phyloP scores from a whole-genome alignment of 2,888 invertebrate genomes.

The Drosophila pegasa region DNA sequence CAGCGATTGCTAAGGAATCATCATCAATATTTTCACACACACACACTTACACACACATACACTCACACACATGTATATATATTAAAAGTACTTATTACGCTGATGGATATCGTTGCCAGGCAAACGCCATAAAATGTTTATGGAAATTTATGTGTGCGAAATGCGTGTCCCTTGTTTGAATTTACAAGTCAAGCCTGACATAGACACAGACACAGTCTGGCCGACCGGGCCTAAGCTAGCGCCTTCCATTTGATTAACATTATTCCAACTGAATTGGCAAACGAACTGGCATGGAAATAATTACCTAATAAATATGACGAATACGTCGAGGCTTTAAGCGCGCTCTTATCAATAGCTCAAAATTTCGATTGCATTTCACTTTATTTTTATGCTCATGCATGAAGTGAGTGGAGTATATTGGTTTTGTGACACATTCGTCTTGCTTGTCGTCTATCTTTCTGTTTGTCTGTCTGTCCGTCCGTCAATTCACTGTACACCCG shows the following conservation, averaged over 20 bases:
- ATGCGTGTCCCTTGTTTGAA: constrained; percentile 47
- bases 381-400: no score
- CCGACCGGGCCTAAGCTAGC: neutral
- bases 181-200: constrained; percentile 35
- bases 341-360: neutral
- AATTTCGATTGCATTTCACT: neutral
- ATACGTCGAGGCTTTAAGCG: constrained; percentile 16
- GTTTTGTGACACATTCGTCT: no score
- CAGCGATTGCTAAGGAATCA: constrained; percentile 58
- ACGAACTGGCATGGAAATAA: constrained; percentile 62
- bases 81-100: constrained; percentile 21
- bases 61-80: neutral
- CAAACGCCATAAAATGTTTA: constrained; percentile 42
- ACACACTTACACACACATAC: neutral
- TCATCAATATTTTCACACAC: constrained; percentile 50
- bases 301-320: constrained; percentile 54
- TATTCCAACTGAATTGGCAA: constrained; percentile 61
- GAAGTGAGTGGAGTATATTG: no score
- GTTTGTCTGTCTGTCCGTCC: no score
- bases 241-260: constrained; percentile 63
- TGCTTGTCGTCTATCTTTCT: no score
- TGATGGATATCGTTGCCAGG: constrained; percentile 51
- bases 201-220: constrained; percentile 16
- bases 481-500: no score
- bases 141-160: constrained; percentile 50